Evolutionary conservation across 53 echinoderm and acorn worm genomes (phyloP), one percentile per base, ranked within the genome.

Genomic region (Hippasteria phrygiana): DNA sequence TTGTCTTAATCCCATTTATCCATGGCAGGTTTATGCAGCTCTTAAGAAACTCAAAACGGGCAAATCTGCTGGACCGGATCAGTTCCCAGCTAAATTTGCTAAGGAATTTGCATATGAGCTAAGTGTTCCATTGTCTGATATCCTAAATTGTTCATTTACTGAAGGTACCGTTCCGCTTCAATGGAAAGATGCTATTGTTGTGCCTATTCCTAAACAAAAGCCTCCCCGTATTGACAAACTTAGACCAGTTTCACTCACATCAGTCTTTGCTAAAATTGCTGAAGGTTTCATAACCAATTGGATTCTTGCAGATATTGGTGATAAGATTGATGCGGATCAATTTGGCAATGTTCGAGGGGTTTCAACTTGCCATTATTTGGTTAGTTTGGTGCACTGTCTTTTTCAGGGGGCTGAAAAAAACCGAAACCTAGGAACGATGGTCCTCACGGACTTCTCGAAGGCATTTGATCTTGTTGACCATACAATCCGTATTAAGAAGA

Each of bases 21-120:
- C 62, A 22, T 62, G 62, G 62, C 62, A 62, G 22, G 62, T 62
- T 14, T 62, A 62, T 62, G 22, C 62, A 14, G 62, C 62, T 20
- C 62, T 62, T 62, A 62, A n/a, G 22, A 62, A 62, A 62, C 62
- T 62, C 24, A 62, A 62, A 62, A 10, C 62, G 22, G 62, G 62
- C 24, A 62, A 62, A 62, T 62, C 62, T n/a, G 62, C 62, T 62
- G 62, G 62, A 62, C 62, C 62, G 22, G 62, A 62, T 62, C 62
- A 62, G 62, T 62, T 62, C 62, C 62, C 62, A 62, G 62, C 22
- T 14, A 62, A 62, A 62, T 62, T n/a, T 11, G 62, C 62, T 62
- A 62, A n/a, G n/a, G n/a, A n/a, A n/a, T n/a, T n/a, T n/a, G n/a
- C n/a, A n/a, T n/a, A n/a, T n/a, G n/a, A n/a, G n/a, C n/a, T n/a